Conservation (phyloP, 2,113 vertebrate species). For the Drymodes brunneopygia region DNA sequence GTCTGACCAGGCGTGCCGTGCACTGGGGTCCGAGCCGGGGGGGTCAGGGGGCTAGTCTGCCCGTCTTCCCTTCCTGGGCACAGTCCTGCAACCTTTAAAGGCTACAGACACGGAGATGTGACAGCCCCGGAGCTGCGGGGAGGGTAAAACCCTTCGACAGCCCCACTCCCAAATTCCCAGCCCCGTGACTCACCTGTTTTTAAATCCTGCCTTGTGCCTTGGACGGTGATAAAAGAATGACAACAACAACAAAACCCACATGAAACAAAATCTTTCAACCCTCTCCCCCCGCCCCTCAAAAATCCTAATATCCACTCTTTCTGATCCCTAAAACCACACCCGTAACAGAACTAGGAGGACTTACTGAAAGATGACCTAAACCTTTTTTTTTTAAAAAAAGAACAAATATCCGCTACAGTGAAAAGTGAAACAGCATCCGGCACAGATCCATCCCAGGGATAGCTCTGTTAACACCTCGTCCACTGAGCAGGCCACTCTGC, state of each 20-base stretch:
- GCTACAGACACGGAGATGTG: neutral
- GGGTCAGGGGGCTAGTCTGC: neutral
- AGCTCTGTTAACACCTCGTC: neutral
- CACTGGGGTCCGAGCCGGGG: neutral
- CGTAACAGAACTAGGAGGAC: neutral
- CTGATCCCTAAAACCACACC: neutral
- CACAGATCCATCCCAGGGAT: neutral
- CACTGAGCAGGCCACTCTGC: neutral
- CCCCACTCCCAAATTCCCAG: neutral
- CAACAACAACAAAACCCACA: neutral
- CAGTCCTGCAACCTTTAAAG: neutral
- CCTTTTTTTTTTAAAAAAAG: neutral
- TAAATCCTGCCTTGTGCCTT: neutral
- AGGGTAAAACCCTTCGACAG: neutral
- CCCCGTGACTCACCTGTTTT: conserved; percentile 16
- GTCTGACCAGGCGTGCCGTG: neutral
- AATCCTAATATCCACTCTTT: neutral
- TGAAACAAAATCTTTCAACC: neutral
- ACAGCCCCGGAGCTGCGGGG: neutral
- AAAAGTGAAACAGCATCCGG: neutral
- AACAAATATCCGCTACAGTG: neutral
- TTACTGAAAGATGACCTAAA: neutral
- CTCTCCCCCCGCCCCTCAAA: neutral
- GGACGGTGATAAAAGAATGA: neutral
- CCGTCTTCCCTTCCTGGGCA: neutral